phyloP scores from a whole-genome alignment of 1,140 invertebrate species.

The Philotrypesis tridentata region DNA sequence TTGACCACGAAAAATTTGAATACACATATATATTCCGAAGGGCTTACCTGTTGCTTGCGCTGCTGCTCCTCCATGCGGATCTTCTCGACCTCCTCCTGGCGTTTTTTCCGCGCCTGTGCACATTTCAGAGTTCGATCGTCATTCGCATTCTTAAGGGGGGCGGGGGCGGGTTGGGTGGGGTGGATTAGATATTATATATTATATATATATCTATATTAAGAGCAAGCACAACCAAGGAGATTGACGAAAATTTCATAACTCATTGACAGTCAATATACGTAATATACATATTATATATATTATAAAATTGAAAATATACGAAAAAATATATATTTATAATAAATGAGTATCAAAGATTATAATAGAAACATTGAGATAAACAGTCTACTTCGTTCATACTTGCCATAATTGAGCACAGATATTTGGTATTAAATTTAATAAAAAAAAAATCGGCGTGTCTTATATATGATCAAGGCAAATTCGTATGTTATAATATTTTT shows the following conservation, averaged over 20 bases:
- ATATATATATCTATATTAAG: neutral
- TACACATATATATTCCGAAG: too few species aligned
- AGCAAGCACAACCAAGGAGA: constrained; percentile 43
- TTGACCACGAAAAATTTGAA: constrained; percentile 14
- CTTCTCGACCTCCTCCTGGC: constrained; percentile 89
- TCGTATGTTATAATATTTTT: constrained; percentile 15
- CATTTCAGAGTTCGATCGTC: constrained; percentile 66
- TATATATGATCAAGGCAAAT: constrained; percentile 27
- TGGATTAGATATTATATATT: neutral
- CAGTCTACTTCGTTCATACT: constrained; percentile 36
- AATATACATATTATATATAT: neutral
- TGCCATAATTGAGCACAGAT: constrained; percentile 23
- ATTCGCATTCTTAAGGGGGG: constrained; percentile 65
- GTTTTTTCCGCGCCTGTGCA: constrained; percentile 86
- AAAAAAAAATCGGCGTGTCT: constrained; percentile 22
- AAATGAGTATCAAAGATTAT: neutral
- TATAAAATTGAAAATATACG: neutral
- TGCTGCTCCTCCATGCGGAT: constrained; percentile 88
- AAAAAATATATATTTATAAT: too few species aligned
- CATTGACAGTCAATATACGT: neutral
- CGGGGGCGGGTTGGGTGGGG: neutral
- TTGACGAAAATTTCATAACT: neutral
- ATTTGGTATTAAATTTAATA: constrained; percentile 7
- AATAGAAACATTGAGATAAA: neutral
- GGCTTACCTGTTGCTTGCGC: constrained; percentile 86